Conservation (phyloP, 2,888 invertebrate species). For the Agapetus fuscipes region DNA sequence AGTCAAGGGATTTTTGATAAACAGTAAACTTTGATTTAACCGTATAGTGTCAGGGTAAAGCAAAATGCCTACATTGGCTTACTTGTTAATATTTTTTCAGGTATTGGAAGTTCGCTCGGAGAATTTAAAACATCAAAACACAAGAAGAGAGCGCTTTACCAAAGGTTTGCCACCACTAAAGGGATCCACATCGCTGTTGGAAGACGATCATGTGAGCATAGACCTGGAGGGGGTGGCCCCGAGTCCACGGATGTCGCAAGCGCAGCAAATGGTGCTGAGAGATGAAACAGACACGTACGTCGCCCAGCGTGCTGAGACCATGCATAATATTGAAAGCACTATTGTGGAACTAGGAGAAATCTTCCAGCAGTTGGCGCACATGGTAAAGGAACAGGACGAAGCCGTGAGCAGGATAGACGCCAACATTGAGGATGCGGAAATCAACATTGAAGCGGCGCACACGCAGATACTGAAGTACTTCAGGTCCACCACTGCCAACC, state of each 20-base stretch:
- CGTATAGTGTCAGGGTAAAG: neutral
- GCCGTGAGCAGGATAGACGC: constrained; percentile 96
- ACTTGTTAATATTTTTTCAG: constrained; percentile 25
- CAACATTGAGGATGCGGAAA: constrained; percentile 88
- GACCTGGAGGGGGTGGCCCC: constrained; percentile 61
- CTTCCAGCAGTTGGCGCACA: constrained; percentile 89
- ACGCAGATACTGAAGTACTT: constrained; percentile 96
- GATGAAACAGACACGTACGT: constrained; percentile 87
- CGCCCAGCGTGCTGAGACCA: constrained; percentile 89
- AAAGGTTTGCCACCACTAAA: constrained; percentile 38
- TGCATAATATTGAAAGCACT: constrained; percentile 98
- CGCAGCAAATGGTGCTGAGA: constrained; percentile 65
- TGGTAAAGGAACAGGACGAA: constrained; percentile 99
- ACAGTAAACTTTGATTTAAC: neutral
- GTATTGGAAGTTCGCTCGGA: constrained; percentile 96
- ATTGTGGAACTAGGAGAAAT: constrained; percentile 99
- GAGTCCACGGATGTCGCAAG: constrained; percentile 35
- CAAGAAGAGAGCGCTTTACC: constrained; percentile 79
- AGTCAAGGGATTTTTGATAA: too few relatives aligned
- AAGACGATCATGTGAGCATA: constrained; percentile 73
- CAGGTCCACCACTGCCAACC: constrained; percentile 90
- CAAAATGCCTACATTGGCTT: neutral
- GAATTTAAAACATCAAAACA: constrained; percentile 93
- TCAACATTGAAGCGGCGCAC: constrained; percentile 98
- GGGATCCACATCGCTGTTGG: constrained; percentile 36